Percentiles rank a stretch among this genome's conserved stretches.
Evolutionary conservation across 1,140 invertebrate species (phyloP).

Genomic region (Drosophila mauritiana): DNA sequence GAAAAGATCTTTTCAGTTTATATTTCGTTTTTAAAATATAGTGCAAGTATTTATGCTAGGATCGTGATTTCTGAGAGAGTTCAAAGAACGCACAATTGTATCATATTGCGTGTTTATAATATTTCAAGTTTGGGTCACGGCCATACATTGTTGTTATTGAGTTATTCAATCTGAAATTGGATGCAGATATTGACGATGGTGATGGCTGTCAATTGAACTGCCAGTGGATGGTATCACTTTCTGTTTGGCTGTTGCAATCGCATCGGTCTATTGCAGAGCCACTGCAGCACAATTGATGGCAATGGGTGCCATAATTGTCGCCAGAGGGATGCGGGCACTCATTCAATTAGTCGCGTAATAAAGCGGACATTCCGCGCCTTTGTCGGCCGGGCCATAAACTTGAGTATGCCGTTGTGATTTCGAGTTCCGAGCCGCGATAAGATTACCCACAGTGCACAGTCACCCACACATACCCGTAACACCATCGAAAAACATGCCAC

Average conservation of each 20-base stretch:
- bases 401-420: conserved; percentile 48
- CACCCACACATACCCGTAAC: conserved; percentile 18
- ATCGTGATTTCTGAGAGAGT: not conserved
- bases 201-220: conserved; percentile 42
- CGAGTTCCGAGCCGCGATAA: conserved; percentile 37
- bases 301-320: conserved; percentile 51
- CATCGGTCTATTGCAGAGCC: conserved; percentile 48
- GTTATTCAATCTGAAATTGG: conserved; percentile 29
- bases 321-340: conserved; percentile 24
- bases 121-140: conserved; percentile 24
- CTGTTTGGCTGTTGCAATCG: conserved; percentile 68
- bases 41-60: not conserved
- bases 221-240: conserved; percentile 26
- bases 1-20: not conserved
- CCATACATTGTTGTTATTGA: conserved; percentile 29
- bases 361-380: conserved; percentile 59
- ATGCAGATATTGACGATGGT: conserved; percentile 3
- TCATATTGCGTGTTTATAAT: not conserved
- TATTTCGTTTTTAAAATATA: not conserved
- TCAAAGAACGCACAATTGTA: not conserved
- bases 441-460: conserved; percentile 56
- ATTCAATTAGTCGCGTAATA: conserved; percentile 74
- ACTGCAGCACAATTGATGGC: conserved; percentile 65
- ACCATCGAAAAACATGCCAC: conserved; percentile 41
- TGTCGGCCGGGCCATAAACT: conserved; percentile 58